Evolutionary conservation across 2,888 invertebrate species (phyloP), one percentile per base, ranked within the genome.

Genomic region (Helobdella robusta): DNA sequence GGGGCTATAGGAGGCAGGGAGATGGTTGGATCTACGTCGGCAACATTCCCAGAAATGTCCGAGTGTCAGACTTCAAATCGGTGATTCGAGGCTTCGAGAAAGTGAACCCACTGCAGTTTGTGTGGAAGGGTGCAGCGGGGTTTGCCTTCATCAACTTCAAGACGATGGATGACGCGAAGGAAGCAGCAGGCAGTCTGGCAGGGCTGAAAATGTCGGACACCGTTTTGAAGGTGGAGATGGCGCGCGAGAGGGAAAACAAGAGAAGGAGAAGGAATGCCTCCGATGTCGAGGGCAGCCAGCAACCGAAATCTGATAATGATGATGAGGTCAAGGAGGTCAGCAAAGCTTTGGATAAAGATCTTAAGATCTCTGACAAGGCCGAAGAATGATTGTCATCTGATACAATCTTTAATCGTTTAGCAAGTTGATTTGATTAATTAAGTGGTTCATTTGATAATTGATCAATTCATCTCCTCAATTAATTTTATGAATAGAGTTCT

Each of bases 61-160:
- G 76, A 5, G 75, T 76, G 30, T 75, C 74, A 66, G 76, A 76
- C 63, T 73, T 77, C 71, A 77, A 77, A 71, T 67, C 73, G 18
- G 73, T 75, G 69, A 73, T 77, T 18, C 69, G 75, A 1, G 73
- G 73, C 34, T 72, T 6, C 23, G 20, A 71, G n/a, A 73, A 74
- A 56, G 75, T 76, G 44, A 73, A 74, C 60, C 77, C 76, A 0
- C 68, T 77, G 30, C 70, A 75, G 18, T 75, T 77, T 18, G 73
- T 76, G 36, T 77, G 76, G 77, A 72, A 73, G 52, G 75, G 76
- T 0, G 72, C 72, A n/a, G 72, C 72, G 30, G 75, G 76, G n/a
- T 74, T 75, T 61, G 75, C 76, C 18, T 75, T 76, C 69, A 71
- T 77, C 40, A 74, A 74, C 69, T 77, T 77, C 67, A 71, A 73